phyloP scores from a whole-genome alignment of 2,113 vertebrate genomes.

The Urocolius indicus region DNA sequence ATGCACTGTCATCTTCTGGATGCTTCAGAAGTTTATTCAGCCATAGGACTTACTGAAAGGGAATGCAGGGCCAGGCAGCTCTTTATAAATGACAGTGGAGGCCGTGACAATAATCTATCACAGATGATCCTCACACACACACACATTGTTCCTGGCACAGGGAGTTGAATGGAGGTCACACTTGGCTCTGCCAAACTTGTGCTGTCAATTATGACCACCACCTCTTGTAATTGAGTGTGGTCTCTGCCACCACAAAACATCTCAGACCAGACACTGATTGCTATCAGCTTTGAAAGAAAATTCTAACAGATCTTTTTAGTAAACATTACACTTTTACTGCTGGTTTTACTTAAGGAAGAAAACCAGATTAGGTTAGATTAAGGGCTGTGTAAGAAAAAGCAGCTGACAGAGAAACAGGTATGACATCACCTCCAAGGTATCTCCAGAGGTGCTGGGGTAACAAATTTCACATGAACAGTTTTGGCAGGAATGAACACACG shows the following conservation, averaged over 20 bases:
- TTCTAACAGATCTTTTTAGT: background rate
- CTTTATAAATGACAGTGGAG: background rate
- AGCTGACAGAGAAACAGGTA: background rate
- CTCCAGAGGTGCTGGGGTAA: background rate
- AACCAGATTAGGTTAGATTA: background rate
- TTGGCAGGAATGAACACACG: background rate
- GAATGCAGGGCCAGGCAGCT: background rate
- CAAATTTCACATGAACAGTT: background rate
- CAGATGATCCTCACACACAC: background rate
- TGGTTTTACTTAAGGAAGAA: background rate
- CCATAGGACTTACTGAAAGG: background rate
- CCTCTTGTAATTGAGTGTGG: rapidly evolving
- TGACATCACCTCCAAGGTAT: background rate
- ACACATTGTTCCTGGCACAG: background rate
- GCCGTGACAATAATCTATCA: background rate
- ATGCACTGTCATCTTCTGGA: background rate
- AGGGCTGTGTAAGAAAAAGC: background rate
- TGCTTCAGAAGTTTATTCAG: background rate
- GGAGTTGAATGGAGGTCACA: rapidly evolving
- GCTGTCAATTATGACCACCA: background rate
- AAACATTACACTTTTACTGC: background rate
- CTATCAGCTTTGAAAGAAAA: background rate
- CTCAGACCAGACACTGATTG: rapidly evolving
- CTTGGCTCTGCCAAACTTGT: background rate
- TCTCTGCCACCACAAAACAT: background rate